Percentiles rank a stretch among this genome's conserved stretches.
Evolutionary conservation across 2,113 vertebrate genomes (phyloP).

Genomic region (Tachysurus vachellii): DNA sequence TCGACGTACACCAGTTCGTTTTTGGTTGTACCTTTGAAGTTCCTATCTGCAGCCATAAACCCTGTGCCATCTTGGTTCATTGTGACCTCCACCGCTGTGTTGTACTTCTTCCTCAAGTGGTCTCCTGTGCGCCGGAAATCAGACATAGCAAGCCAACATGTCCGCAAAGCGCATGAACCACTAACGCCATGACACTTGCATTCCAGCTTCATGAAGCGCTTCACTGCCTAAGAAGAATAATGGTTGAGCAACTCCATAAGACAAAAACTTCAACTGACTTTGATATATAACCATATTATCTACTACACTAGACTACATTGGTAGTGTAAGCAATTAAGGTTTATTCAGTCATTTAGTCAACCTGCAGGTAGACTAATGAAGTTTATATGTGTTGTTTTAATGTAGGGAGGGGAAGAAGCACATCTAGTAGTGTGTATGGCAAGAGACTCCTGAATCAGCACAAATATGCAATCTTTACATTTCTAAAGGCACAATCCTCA

Average conservation of each 20-base stretch:
- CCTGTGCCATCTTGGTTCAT: conserved; percentile 96
- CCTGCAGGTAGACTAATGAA: background rate
- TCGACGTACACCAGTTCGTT: conserved; percentile 96
- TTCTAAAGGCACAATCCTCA: conserved; percentile 67
- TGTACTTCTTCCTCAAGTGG: conserved; percentile 91
- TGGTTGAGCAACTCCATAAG: background rate
- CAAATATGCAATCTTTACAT: background rate
- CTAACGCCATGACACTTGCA: conserved; percentile 99
- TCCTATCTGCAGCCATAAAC: conserved; percentile 87
- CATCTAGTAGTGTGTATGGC: background rate
- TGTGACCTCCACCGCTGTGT: conserved; percentile 91
- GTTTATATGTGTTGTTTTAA: background rate
- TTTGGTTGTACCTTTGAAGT: conserved; percentile 87
- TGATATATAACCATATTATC: background rate
- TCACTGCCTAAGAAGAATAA: conserved; percentile 82
- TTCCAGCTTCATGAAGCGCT: conserved; percentile 96
- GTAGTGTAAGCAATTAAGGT: background rate
- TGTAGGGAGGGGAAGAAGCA: background rate
- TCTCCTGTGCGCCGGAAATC: conserved; percentile 95
- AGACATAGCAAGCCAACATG: conserved; percentile 95
- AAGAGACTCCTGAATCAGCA: background rate
- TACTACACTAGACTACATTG: too few relatives aligned
- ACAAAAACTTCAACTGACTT: background rate
- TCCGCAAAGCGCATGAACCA: conserved; percentile 93
- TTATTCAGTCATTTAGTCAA: background rate